phyloP scores from a whole-genome alignment of 2,797 vertebrate genomes.

The Enteromius fasciolatus region DNA sequence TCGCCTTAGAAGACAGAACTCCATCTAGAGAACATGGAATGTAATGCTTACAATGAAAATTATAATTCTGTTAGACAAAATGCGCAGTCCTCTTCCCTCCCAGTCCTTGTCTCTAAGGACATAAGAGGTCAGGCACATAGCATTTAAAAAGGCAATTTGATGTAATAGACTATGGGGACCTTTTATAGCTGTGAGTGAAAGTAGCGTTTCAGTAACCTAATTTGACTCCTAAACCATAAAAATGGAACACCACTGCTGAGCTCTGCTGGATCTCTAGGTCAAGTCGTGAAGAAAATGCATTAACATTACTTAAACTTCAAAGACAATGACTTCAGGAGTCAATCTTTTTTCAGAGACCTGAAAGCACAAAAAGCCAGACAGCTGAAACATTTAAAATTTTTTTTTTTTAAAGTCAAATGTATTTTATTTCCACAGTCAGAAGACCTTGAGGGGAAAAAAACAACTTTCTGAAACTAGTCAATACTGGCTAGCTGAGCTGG shows the following conservation, averaged over 20 bases:
- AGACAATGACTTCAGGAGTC: constrained; percentile 1
- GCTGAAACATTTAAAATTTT: constrained; percentile 4
- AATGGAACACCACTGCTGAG: constrained; percentile 17
- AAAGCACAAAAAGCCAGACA: constrained; percentile 5
- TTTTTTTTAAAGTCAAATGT: not conserved
- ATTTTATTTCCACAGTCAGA: not conserved
- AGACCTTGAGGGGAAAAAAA: not conserved
- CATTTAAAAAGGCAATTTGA: constrained; percentile 46
- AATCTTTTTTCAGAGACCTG: not conserved
- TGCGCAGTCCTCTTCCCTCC: constrained; percentile 17
- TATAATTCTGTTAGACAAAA: constrained; percentile 1
- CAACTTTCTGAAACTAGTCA: not conserved
- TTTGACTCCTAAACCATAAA: constrained; percentile 49
- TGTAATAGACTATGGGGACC: constrained; percentile 48
- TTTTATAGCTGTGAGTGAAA: constrained; percentile 55
- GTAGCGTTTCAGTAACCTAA: constrained; percentile 56
- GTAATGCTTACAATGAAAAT: not conserved
- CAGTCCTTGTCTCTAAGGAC: constrained; percentile 18
- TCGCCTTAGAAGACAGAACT: not conserved
- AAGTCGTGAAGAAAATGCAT: constrained; percentile 25
- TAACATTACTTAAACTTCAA: constrained; percentile 29
- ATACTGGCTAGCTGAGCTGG: not conserved
- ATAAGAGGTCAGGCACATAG: constrained; percentile 22
- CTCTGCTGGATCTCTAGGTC: not conserved
- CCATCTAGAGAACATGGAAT: not conserved